Conservation (phyloP, 2,113 vertebrate genomes). For the Opisthocomus hoazin region DNA sequence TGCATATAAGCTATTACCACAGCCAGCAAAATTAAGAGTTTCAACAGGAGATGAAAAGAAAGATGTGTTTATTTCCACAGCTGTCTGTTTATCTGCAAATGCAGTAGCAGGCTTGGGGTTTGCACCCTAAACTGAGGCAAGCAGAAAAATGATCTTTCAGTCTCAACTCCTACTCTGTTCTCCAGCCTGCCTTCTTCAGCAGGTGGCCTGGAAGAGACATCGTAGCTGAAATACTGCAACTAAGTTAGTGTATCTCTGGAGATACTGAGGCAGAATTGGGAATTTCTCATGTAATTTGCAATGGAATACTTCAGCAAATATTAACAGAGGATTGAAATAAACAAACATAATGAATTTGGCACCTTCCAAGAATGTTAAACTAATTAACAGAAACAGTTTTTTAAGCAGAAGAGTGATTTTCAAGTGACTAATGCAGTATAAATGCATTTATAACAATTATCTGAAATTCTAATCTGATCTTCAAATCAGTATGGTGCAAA, state of each 20-base stretch:
- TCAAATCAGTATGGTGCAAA: neutral
- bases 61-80: neutral
- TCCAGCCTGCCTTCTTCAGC: neutral
- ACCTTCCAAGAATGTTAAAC: neutral
- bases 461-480: neutral
- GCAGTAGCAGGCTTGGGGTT: neutral
- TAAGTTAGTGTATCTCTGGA: neutral
- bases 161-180: neutral
- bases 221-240: neutral
- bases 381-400: neutral
- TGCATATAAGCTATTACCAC: neutral
- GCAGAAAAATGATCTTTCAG: neutral
- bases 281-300: neutral
- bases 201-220: neutral
- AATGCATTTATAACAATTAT: neutral
- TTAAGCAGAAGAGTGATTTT: neutral
- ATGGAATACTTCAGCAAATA: neutral
- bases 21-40: neutral
- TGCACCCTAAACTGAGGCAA: neutral
- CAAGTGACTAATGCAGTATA: neutral
- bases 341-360: neutral
- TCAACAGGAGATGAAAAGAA: neutral
- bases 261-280: neutral
- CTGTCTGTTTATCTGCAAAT: neutral
- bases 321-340: neutral